A percentile compares a stretch with the other conserved stretches of the same genome.
Conservation (phyloP, 2,797 vertebrate genomes). For the Bryconaethiops microstoma region DNA sequence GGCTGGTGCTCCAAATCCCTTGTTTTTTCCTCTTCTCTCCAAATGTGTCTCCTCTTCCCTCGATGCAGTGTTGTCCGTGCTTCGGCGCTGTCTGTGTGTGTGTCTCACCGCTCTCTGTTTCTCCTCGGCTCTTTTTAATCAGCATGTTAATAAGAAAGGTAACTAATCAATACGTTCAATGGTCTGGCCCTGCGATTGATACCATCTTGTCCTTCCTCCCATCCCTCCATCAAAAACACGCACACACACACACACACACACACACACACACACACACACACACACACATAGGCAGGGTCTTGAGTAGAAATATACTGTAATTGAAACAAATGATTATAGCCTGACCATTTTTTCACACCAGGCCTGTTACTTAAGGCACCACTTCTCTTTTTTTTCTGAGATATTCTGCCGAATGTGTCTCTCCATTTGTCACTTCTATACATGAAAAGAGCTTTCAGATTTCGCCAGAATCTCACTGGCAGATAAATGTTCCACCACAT, state of each 20-base stretch:
- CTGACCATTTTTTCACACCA: constrained; percentile 15
- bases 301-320: constrained; percentile 49
- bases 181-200: constrained; percentile 77
- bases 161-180: constrained; percentile 82
- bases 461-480: background rate
- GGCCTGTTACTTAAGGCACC: background rate
- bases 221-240: constrained; percentile 60
- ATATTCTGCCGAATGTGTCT: background rate
- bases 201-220: constrained; percentile 80
- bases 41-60: constrained; percentile 47
- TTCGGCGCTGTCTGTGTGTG: constrained; percentile 62
- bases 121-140: constrained; percentile 77
- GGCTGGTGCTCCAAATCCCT: constrained; percentile 35
- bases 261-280: constrained; percentile 48
- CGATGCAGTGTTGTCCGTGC: constrained; percentile 70
- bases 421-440: background rate
- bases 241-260: constrained; percentile 56
- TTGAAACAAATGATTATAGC: constrained; percentile 57
- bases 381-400: background rate
- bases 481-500: constrained; percentile 1
- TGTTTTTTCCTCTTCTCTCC: constrained; percentile 17
- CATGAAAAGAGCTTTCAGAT: background rate
- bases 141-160: constrained; percentile 83
- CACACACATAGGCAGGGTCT: constrained; percentile 53
- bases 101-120: constrained; percentile 65